phyloP scores from a whole-genome alignment of 2,113 vertebrate species.

The Coregonus clupeaformis region DNA sequence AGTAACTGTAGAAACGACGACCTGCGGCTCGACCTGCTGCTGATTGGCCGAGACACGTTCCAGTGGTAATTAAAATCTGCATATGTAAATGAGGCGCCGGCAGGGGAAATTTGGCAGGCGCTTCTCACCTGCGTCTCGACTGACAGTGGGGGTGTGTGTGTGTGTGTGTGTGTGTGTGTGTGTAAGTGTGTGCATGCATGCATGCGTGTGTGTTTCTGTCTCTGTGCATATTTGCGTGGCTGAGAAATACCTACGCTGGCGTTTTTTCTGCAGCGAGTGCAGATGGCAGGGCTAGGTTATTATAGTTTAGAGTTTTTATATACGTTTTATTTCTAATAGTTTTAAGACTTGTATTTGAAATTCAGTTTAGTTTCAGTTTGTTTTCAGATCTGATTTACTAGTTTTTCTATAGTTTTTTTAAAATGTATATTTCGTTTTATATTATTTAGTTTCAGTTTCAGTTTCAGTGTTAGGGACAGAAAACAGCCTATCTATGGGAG shows the following conservation, averaged over 20 bases:
- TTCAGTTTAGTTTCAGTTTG: too few species aligned
- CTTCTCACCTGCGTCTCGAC: constrained; percentile 57
- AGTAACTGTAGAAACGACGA: constrained; percentile 63
- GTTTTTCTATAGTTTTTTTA: too few species aligned
- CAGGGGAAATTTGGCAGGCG: constrained; percentile 59
- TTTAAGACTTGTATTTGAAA: too few species aligned
- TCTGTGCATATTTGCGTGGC: constrained; percentile 36
- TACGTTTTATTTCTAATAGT: too few species aligned
- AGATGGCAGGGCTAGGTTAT: constrained; percentile 32
- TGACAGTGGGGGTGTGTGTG: constrained; percentile 28
- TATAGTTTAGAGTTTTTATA: too few species aligned
- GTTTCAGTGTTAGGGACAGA: too few species aligned
- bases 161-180: constrained; percentile 3
- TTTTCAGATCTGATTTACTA: too few species aligned
- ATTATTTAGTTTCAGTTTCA: too few species aligned
- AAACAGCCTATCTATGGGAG: too few species aligned
- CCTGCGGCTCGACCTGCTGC: constrained; percentile 39
- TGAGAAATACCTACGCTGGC: constrained; percentile 35
- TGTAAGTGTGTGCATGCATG: constrained; percentile 1
- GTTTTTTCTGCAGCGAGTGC: constrained; percentile 35
- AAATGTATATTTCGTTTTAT: too few species aligned
- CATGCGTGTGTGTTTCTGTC: background rate
- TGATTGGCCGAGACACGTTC: constrained; percentile 65
- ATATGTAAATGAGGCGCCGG: constrained; percentile 66
- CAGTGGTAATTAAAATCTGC: constrained; percentile 74